Evolutionary conservation across 2,888 invertebrate genomes (phyloP), one percentile per base, ranked within the genome.

Genomic region (Agrochola litura): DNA sequence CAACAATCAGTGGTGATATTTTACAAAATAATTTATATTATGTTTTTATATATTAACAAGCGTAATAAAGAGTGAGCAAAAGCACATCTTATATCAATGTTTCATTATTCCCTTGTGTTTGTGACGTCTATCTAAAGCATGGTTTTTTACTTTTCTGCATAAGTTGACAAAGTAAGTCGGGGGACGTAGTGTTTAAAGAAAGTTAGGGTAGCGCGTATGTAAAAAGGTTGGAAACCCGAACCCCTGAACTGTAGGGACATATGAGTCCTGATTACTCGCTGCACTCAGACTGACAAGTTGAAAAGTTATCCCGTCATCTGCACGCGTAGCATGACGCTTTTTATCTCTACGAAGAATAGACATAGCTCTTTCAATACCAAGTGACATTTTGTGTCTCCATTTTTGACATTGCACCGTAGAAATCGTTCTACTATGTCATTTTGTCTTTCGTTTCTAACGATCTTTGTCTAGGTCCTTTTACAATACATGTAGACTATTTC

Each of bases 11-110:
- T 93, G 95, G 95, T 95, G 95, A 95, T 96, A 95, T 95, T 96
- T 95, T 95, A 94, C 91, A 94, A 94, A 93, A 95, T 95, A 93
- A 95, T 95, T 95, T 95, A 95, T 96, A 95, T 95, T 96, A 94
- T 96, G 95, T 95, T 95, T 94, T 96, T 95, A 95, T 94, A 94
- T 93, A 96, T 95, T 96, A 96, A 96, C 96, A 95, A 95, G 93
- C 95, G 95, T 96, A 96, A 96, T 96, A 96, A 96, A 96, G 96
- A 96, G 96, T 96, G 96, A 96, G 95, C 95, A 94, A 95, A 93
- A 95, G 96, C 96, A 96, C 96, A 95, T 96, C 95, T 95, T 93
- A 94, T 76, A 93, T 87, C 86, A 80, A 89, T 95, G 95, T 96
- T 96, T 96, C 89, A 96, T 95, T 95, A 76, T 77, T 84, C 79